A percentile compares a stretch with the other conserved stretches of the same genome.
These are phyloP conservation scores for Myotis yumanensis DNA, from an alignment of 2,113 vertebrate species.

Conservation along the genomic window DNA sequence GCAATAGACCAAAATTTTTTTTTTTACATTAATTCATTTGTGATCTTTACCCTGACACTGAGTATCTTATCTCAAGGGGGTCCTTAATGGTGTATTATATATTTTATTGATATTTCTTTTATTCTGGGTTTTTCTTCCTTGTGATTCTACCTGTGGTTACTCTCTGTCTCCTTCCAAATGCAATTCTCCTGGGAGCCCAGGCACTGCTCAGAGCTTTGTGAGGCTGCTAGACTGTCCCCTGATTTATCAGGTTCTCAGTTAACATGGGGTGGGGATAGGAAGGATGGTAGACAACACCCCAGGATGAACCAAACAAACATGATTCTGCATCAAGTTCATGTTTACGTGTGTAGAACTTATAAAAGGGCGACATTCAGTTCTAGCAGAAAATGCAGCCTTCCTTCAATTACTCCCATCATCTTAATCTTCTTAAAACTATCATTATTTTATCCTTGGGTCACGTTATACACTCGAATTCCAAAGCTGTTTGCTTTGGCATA, in stretches of 20 bases:
- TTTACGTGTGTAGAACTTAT: neutral
- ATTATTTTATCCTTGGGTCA: neutral
- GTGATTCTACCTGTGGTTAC: conserved; percentile 54
- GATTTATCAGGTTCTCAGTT: conserved; percentile 55
- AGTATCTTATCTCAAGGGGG: conserved; percentile 55
- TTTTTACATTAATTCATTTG: conserved; percentile 60
- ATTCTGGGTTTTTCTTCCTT: conserved; percentile 51
- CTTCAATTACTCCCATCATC: neutral
- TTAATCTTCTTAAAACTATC: neutral
- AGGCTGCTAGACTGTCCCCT: conserved; percentile 60
- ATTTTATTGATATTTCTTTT: conserved; percentile 68
- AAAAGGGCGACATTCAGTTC: neutral
- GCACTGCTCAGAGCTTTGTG: conserved; percentile 64
- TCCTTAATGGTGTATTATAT: conserved; percentile 63
- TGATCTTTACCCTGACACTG: conserved; percentile 52
- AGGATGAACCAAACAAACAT: neutral
- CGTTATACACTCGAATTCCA: neutral
- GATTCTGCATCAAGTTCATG: neutral
- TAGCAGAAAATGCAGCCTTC: neutral
- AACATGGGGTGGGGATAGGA: neutral
- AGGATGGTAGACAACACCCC: neutral
- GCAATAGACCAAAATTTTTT: conserved; percentile 23
- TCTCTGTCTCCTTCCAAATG: conserved; percentile 61
- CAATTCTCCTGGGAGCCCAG: conserved; percentile 55
- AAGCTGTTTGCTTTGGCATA: neutral